A percentile compares a stretch with the other conserved stretches of the same genome.
These are phyloP conservation scores for Pseudochromis fuscus DNA, from an alignment of 2,797 vertebrate genomes.

Conservation along the genomic window DNA sequence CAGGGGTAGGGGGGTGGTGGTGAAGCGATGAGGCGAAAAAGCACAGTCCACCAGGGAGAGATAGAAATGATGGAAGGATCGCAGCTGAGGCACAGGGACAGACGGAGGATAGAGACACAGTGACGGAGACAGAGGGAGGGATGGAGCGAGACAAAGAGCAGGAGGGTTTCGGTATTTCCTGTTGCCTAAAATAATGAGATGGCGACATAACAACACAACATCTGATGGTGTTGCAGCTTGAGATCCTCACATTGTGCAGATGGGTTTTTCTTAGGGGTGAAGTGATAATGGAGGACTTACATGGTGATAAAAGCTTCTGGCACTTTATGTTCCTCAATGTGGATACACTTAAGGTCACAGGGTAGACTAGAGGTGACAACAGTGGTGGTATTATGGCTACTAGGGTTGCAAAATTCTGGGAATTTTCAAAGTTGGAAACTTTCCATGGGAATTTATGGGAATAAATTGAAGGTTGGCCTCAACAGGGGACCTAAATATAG, in stretches of 20 bases:
- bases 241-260: constrained; percentile 30
- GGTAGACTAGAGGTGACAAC: constrained; percentile 22
- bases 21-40: constrained; percentile 77
- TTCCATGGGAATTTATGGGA: too few species aligned
- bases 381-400: background rate
- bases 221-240: constrained; percentile 23
- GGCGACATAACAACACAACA: constrained; percentile 35
- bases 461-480: too few species aligned
- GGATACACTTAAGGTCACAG: background rate
- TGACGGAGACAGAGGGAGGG: constrained; percentile 31
- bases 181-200: constrained; percentile 51
- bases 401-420: too few species aligned
- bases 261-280: constrained; percentile 33
- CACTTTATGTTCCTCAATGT: constrained; percentile 21
- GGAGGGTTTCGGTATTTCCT: constrained; percentile 49
- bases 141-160: constrained; percentile 45
- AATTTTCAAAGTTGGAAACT: too few species aligned
- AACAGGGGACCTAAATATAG: too few species aligned
- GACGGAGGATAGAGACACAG: constrained; percentile 39
- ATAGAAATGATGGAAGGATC: constrained; percentile 77
- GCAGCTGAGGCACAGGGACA: constrained; percentile 68
- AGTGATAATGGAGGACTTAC: constrained; percentile 9
- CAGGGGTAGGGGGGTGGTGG: constrained; percentile 31
- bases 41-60: constrained; percentile 74
- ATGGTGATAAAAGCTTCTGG: constrained; percentile 12